Base-by-base conservation (phyloP, 2,888 invertebrate species). In the Dione vanillae region DNA sequence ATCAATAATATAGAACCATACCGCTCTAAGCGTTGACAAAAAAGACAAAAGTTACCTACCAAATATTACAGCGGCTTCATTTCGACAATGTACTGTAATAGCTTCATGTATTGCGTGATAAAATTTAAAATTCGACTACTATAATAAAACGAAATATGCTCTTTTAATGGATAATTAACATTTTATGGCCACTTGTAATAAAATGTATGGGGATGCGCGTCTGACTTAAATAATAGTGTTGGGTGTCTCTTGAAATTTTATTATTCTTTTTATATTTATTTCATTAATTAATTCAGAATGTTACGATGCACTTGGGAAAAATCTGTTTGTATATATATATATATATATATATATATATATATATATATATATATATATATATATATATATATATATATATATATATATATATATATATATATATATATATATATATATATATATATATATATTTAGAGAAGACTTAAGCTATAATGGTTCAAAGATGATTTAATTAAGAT, bases 151-250 rank as follows among this genome's bases (percentile, higher is more conserved):
- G 66, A 59, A 72, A 62, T 69, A 64, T 47, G 66, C 66, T 67
- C n/a, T 66, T 71, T 66, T 69, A 43, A 49, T 58, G 64, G 54
- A 40, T 72, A 72, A 72, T 72, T 66, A 69, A 67, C 69, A 66
- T 69, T 72, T 66, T 66, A 72, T 72, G 69, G 58, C 8, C 66
- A 54, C 20, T 58, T 66, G 61, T 69, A 62, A 56, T 69, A 62
- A 72, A 69, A 72, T 67, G 67, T 67, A 58, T 49, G 64, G 52
- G 45, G 64, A 67, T 67, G 49, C 56, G 64, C 49, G 67, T 45
- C 45, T 16, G 37, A 59, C 49, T 58, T 67, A 64, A 65, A 67
- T 67, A 71, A 62, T 59, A 58, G 59, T 40, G 43, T 43, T 35
- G 19, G 58, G 64, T 43, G 67, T 52, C 37, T 56, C 19, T n/a